Conservation (phyloP, 2,113 vertebrate genomes). For the Sclerurus mexicanus region DNA sequence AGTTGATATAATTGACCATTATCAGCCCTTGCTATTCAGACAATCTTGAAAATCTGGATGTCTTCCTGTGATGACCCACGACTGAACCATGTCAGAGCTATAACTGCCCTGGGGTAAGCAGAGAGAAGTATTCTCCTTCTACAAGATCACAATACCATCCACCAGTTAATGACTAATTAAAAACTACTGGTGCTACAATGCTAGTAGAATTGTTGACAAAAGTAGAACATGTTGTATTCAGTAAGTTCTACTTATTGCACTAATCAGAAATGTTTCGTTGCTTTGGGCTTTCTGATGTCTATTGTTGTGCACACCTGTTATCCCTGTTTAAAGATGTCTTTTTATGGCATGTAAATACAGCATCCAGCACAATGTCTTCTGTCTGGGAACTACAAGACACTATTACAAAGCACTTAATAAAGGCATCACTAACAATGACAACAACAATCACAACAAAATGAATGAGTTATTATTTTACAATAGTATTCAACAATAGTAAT, state of each 20-base stretch:
- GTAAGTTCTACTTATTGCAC: neutral
- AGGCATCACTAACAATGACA: neutral
- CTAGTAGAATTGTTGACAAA: neutral
- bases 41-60: neutral
- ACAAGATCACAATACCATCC: neutral
- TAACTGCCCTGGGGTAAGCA: neutral
- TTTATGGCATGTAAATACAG: fast-evolving
- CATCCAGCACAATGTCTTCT: neutral
- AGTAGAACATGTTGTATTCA: neutral
- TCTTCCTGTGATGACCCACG: neutral
- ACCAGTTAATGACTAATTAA: neutral
- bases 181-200: neutral
- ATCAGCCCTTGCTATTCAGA: neutral
- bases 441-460: neutral
- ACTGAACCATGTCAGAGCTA: neutral
- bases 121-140: neutral
- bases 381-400: neutral
- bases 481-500: neutral
- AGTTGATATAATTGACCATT: neutral
- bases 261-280: neutral
- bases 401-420: neutral
- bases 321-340: neutral
- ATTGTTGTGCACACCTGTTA: neutral
- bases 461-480: neutral
- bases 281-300: neutral